Evolutionary conservation across 2,113 vertebrate species (phyloP).

Genomic region (Brachyhypopomus occidentalis): DNA sequence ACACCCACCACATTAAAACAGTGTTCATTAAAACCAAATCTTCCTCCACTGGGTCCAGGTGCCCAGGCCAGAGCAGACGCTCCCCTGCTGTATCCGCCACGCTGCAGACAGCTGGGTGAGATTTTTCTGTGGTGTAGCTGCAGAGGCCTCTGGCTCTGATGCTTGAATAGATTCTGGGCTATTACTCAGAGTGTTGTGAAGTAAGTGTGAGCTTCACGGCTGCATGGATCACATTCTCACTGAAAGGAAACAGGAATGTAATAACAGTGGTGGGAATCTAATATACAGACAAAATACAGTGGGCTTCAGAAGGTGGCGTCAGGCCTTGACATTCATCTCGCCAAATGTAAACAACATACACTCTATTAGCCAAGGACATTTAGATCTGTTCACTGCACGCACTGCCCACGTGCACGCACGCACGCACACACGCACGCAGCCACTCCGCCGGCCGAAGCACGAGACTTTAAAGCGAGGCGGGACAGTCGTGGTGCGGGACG

Average conservation of each 20-base stretch:
- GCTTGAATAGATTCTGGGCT: conserved; percentile 2
- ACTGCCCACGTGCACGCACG: background rate
- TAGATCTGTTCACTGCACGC: conserved; percentile 7
- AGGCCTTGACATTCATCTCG: conserved; percentile 9
- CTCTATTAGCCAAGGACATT: background rate
- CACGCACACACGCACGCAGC: conserved; percentile 1
- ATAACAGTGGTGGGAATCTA: background rate
- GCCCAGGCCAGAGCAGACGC: too few species aligned
- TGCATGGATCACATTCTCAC: background rate
- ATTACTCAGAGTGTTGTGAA: background rate
- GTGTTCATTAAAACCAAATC: background rate
- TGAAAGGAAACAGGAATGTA: conserved; percentile 1
- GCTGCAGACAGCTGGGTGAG: background rate
- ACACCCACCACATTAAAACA: too few species aligned
- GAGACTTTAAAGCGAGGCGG: conserved; percentile 63
- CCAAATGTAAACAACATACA: conserved; percentile 13
- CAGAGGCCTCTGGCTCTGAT: background rate
- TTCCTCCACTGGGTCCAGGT: background rate
- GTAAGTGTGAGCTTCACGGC: background rate
- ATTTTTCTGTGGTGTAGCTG: background rate
- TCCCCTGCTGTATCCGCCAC: background rate
- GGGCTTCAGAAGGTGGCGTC: conserved; percentile 1
- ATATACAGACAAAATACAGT: background rate
- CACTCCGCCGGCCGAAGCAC: conserved; percentile 10
- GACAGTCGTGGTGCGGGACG: conserved; percentile 48